phyloP scores from a whole-genome alignment of 2,888 invertebrate genomes.

The Nomada goodeniana region DNA sequence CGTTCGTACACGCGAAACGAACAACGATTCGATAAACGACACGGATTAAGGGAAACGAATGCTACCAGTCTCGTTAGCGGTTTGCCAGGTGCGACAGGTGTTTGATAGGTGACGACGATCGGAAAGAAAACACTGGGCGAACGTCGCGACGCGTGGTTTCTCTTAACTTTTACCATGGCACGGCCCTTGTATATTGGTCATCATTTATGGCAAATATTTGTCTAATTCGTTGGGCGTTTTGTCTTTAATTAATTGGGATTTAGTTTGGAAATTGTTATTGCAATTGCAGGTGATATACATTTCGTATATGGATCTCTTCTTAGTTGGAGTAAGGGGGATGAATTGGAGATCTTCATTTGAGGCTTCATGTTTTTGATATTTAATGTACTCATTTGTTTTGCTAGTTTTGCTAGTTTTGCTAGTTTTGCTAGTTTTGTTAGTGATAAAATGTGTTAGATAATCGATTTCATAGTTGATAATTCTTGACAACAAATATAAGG shows the following conservation, averaged over 20 bases:
- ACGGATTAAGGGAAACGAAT: constrained; percentile 38
- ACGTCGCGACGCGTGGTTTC: constrained; percentile 8
- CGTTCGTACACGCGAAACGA: constrained; percentile 4
- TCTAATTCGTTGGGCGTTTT: no score
- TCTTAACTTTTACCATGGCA: constrained; percentile 19
- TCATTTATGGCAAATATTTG: no score
- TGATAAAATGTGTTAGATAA: neutral
- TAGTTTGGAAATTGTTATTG: no score
- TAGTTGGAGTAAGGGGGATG: no score
- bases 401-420: neutral
- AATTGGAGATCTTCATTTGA: neutral
- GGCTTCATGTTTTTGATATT: neutral
- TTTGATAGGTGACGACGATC: constrained; percentile 19
- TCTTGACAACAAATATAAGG: no score
- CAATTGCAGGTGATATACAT: no score
- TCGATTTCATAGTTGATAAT: no score
- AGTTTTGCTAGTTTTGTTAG: neutral
- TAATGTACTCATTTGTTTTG: neutral
- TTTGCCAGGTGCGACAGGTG: constrained; percentile 52
- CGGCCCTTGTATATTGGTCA: neutral
- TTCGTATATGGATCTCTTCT: no score
- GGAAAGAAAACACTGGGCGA: neutral
- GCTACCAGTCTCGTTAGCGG: constrained; percentile 34
- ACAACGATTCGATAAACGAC: constrained; percentile 19
- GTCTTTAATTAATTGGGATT: no score